Evolutionary conservation across 2,113 vertebrate species (phyloP), one percentile per base, ranked within the genome.

Genomic region (Vulpes lagopus): DNA sequence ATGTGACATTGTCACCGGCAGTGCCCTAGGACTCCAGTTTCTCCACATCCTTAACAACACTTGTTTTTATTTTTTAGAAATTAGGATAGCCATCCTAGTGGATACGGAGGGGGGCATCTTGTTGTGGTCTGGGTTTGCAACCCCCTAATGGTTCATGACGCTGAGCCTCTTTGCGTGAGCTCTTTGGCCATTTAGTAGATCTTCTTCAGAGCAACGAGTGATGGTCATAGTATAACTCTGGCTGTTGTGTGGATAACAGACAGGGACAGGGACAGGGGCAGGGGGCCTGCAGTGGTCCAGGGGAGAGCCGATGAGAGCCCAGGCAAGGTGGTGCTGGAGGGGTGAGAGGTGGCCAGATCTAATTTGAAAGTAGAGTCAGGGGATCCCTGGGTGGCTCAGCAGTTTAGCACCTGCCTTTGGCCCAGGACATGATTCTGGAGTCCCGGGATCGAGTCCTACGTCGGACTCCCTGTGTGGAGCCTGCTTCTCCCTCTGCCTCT

Each of bases 11-110:
- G 2, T 43, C 15, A 76, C 4, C 60, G 7, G 27, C 49, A 25
- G 20, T 0, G 0, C 16, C 1, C 10, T 19, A 16, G 27, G 60
- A 57, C 32, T 59, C 51, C 10, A 8, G 1, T 59, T 67, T 30
- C 27, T 67, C 35, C 25, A 25, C 10, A n/a, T 59, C 59, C 19
- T 67, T 12, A 59, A 53, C 14, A 35, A 64, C 25, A 11, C 59
- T 43, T 22, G 57, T 11, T 82, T 92, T 17, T 35, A 35, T 27
- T 59, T 53, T 32, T 5, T 27, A 64, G 22, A 16, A 73, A 19
- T 59, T 10, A 49, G 60, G 14, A 12, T 4, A 20, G 16, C 16
- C 84, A 81, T 59, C 84, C 38, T 16, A 30, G 3, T 69, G 74
- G 38, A 38, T 71, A 23, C 35, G 74, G 69, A 20, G 22, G 15